Percentiles rank a stretch among this genome's conserved stretches.
phyloP scores from a whole-genome alignment of 2,797 vertebrate genomes.

The Gila robusta region DNA sequence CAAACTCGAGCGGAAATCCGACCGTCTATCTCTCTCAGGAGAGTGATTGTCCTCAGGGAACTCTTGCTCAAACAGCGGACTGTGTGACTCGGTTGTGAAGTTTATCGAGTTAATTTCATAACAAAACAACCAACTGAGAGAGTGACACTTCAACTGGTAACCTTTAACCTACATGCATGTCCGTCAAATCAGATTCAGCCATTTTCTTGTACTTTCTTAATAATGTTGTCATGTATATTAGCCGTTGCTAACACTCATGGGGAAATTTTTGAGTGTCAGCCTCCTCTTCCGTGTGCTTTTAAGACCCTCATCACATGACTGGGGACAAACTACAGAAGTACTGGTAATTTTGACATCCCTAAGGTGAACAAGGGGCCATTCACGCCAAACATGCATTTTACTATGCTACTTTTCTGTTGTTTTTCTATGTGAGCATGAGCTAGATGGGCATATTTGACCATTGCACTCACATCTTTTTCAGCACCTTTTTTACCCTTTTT shows the following conservation, averaged over 20 bases:
- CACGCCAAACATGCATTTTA: not conserved
- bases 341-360: slow-evolving; percentile 3
- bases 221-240: not conserved
- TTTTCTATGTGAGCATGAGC: not conserved
- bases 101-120: slow-evolving; percentile 17
- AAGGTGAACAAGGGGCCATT: not conserved
- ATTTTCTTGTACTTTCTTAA: not conserved
- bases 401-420: not conserved
- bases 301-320: not conserved
- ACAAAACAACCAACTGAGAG: slow-evolving; percentile 19
- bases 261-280: not conserved
- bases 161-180: slow-evolving; percentile 9
- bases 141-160: slow-evolving; percentile 31
- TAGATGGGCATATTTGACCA: not conserved
- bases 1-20: slow-evolving; percentile 28
- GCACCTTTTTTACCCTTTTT: not conserved
- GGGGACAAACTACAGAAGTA: not conserved
- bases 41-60: slow-evolving; percentile 20
- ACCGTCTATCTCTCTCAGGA: slow-evolving; percentile 32
- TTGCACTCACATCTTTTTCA: not conserved
- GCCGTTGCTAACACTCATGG: not conserved
- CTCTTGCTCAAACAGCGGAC: slow-evolving; percentile 37
- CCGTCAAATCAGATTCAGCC: not conserved
- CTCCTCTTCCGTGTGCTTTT: not conserved
- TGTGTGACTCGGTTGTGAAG: slow-evolving; percentile 19